Evolutionary conservation across 2,113 vertebrate species (phyloP).

Genomic region (Myotis davidii): DNA sequence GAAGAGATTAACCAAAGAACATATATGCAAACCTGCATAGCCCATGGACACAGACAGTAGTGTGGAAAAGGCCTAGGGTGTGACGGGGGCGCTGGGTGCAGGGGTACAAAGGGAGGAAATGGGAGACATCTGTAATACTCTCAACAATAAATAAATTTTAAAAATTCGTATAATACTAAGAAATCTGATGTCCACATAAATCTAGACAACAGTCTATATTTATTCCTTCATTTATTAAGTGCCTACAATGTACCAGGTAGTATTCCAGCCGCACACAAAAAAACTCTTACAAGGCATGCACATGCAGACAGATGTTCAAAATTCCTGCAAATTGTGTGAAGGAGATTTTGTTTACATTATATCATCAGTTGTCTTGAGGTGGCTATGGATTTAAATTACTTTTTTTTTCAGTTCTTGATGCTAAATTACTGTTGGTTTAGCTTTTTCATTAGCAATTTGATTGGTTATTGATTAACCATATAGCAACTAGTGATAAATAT

Average conservation of each 20-base stretch:
- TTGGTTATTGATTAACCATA: slow-evolving; percentile 38
- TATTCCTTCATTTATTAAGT: neutral
- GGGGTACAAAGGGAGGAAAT: neutral
- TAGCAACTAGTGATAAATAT: neutral
- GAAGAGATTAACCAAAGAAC: neutral
- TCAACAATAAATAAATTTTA: neutral
- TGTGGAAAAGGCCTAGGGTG: neutral
- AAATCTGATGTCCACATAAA: neutral
- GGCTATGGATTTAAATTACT: neutral
- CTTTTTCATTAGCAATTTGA: slow-evolving; percentile 28
- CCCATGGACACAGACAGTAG: neutral
- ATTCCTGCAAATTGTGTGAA: neutral
- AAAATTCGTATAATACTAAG: neutral
- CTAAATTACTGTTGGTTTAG: slow-evolving; percentile 27
- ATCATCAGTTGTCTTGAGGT: neutral
- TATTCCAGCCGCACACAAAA: neutral
- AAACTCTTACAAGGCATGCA: neutral
- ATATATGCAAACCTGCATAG: neutral
- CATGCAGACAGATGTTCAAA: neutral
- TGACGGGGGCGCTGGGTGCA: neutral
- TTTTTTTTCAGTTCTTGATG: neutral
- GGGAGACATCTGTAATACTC: neutral
- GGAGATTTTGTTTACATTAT: neutral
- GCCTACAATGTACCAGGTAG: neutral
- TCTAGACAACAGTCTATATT: neutral